These are phyloP conservation scores for Argya squamiceps DNA, from an alignment of 2,797 vertebrate genomes.

Conservation along the genomic window DNA sequence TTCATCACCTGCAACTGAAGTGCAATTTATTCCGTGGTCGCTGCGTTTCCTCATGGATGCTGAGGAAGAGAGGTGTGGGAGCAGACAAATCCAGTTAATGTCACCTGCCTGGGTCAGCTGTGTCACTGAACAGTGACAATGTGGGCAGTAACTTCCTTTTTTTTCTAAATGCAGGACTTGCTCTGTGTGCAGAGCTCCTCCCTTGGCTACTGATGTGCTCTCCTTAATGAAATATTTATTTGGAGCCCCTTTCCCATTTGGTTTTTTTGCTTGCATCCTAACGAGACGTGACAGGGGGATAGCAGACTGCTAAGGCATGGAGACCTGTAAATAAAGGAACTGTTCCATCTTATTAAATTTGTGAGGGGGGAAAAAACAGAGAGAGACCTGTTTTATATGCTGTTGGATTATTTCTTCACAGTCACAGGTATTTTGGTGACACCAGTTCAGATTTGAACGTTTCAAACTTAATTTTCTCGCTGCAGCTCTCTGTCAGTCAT, in stretches of 20 bases:
- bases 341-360: neutral
- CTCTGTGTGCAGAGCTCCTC: neutral
- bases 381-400: neutral
- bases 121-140: neutral
- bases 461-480: neutral
- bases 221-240: constrained; percentile 1
- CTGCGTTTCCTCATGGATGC: neutral
- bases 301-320: neutral
- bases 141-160: neutral
- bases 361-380: fast-evolving
- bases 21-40: neutral
- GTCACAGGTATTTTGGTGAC: neutral
- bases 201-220: neutral
- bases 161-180: neutral
- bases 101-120: neutral
- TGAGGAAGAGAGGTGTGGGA: neutral
- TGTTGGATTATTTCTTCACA: neutral
- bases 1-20: neutral
- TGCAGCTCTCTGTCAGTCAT: neutral
- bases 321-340: constrained; percentile 17
- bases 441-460: neutral
- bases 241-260: neutral
- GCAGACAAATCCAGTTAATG: neutral
- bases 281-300: neutral
- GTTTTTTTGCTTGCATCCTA: neutral